Evolutionary conservation across 2,797 vertebrate genomes (phyloP).

Genomic region (Arrhamphus sclerolepis): DNA sequence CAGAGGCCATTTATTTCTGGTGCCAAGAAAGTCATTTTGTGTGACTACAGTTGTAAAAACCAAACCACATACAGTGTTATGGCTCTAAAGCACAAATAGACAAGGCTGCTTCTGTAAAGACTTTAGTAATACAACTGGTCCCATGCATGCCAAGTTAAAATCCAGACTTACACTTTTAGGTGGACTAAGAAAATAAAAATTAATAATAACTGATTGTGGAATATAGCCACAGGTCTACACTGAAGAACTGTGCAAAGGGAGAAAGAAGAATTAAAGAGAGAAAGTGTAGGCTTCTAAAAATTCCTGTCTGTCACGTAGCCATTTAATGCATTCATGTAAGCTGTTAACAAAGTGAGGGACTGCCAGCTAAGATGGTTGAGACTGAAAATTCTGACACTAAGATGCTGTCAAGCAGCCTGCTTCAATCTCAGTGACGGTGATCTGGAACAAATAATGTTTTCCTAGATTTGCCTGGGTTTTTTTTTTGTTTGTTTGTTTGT

Average conservation of each 20-base stretch:
- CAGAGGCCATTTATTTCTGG: slow-evolving; percentile 35
- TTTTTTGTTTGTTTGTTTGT: too few relatives aligned
- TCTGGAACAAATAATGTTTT: slow-evolving; percentile 57
- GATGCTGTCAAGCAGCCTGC: slow-evolving; percentile 69
- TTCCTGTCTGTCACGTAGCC: slow-evolving; percentile 63
- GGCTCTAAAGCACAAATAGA: slow-evolving; percentile 47
- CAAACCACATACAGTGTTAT: slow-evolving; percentile 27
- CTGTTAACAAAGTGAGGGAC: slow-evolving; percentile 69
- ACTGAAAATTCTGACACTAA: slow-evolving; percentile 76
- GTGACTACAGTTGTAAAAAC: slow-evolving; percentile 30
- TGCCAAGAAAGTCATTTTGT: slow-evolving; percentile 44
- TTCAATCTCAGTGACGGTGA: slow-evolving; percentile 62
- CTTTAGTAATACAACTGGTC: slow-evolving; percentile 47
- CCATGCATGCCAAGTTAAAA: slow-evolving; percentile 43
- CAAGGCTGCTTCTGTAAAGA: slow-evolving; percentile 54
- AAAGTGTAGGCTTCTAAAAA: slow-evolving; percentile 42
- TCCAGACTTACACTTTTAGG: slow-evolving; percentile 33
- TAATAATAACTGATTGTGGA: slow-evolving; percentile 51
- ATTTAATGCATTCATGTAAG: slow-evolving; percentile 69
- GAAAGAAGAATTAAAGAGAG: slow-evolving; percentile 29
- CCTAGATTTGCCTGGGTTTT: slow-evolving; percentile 14
- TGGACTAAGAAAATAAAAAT: slow-evolving; percentile 44
- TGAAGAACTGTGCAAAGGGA: slow-evolving; percentile 23
- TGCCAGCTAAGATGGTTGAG: slow-evolving; percentile 73
- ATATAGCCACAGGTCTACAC: slow-evolving; percentile 20